A percentile compares a stretch with the other conserved stretches of the same genome.
Evolutionary conservation across 1,140 invertebrate genomes (phyloP).

Genomic region (Drosophila arizonae): DNA sequence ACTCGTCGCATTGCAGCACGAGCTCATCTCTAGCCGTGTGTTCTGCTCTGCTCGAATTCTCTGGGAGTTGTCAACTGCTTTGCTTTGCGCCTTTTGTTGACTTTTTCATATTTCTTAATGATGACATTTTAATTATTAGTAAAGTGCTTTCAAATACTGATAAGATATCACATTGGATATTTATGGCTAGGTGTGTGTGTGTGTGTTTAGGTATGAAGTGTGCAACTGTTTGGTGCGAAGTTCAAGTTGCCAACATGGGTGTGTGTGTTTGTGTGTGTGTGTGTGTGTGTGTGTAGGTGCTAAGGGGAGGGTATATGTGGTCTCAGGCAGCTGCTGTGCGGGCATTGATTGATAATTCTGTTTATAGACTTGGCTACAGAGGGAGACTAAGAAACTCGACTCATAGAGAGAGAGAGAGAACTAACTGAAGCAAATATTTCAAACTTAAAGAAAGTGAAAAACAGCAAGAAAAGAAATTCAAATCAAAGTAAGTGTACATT

Average conservation of each 20-base stretch:
- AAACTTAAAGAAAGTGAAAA: not conserved
- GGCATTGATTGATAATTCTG: constrained; percentile 49
- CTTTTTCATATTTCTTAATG: constrained; percentile 82
- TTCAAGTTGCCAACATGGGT: constrained; percentile 41
- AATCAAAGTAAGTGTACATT: too few species aligned
- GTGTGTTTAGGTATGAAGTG: not conserved
- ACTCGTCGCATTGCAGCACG: not conserved
- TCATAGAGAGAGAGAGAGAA: not conserved
- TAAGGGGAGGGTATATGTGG: not conserved
- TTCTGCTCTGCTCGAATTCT: not conserved
- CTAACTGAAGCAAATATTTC: constrained; percentile 9
- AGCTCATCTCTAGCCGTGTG: not conserved
- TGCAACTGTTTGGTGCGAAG: constrained; percentile 35
- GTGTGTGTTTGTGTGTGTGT: not conserved
- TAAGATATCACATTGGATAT: constrained; percentile 78
- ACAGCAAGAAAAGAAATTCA: too few species aligned
- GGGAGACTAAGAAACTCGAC: not conserved
- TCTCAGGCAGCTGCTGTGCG: constrained; percentile 17
- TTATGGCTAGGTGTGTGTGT: constrained; percentile 46
- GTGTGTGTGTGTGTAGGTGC: not conserved
- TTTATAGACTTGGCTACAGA: constrained; percentile 25
- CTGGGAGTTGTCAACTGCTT: constrained; percentile 20
- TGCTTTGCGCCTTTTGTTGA: constrained; percentile 58
- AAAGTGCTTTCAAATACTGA: constrained; percentile 77
- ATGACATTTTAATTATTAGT: constrained; percentile 82